Percentiles rank a stretch among this genome's conserved stretches.
Evolutionary conservation across 2,888 invertebrate genomes (phyloP).

Genomic region (Epinotia bilunana): DNA sequence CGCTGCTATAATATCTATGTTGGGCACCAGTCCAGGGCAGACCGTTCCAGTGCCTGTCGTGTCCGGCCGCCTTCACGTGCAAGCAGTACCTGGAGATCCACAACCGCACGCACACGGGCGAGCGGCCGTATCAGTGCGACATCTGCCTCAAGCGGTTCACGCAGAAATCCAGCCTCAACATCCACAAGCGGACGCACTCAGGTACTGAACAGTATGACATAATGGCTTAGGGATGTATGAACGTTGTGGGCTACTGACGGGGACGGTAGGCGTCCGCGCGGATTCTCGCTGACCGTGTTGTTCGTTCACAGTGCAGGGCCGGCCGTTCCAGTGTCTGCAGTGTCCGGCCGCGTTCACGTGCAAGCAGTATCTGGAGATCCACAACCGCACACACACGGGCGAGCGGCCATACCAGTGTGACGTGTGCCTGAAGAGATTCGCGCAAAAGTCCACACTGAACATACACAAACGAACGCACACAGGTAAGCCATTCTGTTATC

Average conservation of each 20-base stretch:
- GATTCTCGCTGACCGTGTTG: constrained; percentile 52
- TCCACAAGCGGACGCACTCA: constrained; percentile 91
- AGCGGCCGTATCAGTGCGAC: constrained; percentile 88
- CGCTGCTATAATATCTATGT: constrained; percentile 83
- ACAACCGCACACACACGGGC: constrained; percentile 83
- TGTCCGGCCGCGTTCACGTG: constrained; percentile 85
- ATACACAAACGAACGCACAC: constrained; percentile 93
- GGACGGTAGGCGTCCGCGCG: constrained; percentile 52
- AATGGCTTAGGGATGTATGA: constrained; percentile 57
- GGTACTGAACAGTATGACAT: constrained; percentile 62
- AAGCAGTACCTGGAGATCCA: constrained; percentile 86
- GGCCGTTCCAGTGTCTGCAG: constrained; percentile 85
- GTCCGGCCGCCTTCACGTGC: constrained; percentile 84
- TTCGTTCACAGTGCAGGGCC: constrained; percentile 81
- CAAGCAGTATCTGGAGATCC: constrained; percentile 84
- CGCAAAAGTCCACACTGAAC: constrained; percentile 92
- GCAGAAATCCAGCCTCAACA: constrained; percentile 92
- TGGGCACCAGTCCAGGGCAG: constrained; percentile 85
- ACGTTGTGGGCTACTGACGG: constrained; percentile 62
- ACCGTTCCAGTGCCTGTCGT: constrained; percentile 86
- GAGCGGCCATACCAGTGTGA: constrained; percentile 87
- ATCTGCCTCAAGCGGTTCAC: constrained; percentile 92
- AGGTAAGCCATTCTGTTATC: constrained; percentile 67
- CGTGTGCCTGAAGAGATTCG: constrained; percentile 91
- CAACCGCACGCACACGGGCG: constrained; percentile 85